Evolutionary conservation across 1,140 invertebrate species (phyloP), one percentile per base, ranked within the genome.

Genomic region (Littorina saxatilis): DNA sequence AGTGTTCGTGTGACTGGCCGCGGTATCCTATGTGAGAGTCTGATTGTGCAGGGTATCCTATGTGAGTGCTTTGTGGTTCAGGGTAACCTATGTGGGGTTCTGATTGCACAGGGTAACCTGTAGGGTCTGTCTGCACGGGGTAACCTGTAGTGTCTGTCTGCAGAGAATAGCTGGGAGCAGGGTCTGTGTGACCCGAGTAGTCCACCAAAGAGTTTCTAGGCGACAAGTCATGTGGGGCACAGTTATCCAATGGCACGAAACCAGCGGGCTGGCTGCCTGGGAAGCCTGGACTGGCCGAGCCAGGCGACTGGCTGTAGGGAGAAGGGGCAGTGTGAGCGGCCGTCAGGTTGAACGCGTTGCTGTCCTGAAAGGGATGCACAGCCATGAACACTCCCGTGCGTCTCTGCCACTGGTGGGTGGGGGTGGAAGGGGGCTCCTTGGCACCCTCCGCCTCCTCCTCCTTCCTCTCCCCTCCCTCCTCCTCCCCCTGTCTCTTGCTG

Each of bases 291-390:
- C 5, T 13, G 35, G 27, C n/a, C 1, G 11, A 5, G 27, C 4
- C 7, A 17, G 43, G 7, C 15, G 7, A 11, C 27, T 37, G 32
- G 43, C 73, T 47, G 40, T 20, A 27, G 27, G 4, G 43, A 13
- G 20, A 52, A 43, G 32, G 40, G 94, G 88, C 0, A 94, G 94
- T 47, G 93, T 93, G 27, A 1, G 52, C 11, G 9, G 35, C 29
- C 0, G 55, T 35, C 35, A 43, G 29, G 23, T n/a, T 15, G 17
- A 84, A 75, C 9, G 83, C 63, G 40, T 72, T 40, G 27, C 39
- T 66, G 74, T 84, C 68, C 39, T 84, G 79, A 66, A 84, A 84
- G 2, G 83, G 83, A 29, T 84, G 83, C 20, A 84, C 83, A 29
- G 83, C 83, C 79, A 81, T 84, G 63, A 84, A 84, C 7, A 84